phyloP scores from a whole-genome alignment of 2,888 invertebrate genomes.

The Malacosoma neustria region DNA sequence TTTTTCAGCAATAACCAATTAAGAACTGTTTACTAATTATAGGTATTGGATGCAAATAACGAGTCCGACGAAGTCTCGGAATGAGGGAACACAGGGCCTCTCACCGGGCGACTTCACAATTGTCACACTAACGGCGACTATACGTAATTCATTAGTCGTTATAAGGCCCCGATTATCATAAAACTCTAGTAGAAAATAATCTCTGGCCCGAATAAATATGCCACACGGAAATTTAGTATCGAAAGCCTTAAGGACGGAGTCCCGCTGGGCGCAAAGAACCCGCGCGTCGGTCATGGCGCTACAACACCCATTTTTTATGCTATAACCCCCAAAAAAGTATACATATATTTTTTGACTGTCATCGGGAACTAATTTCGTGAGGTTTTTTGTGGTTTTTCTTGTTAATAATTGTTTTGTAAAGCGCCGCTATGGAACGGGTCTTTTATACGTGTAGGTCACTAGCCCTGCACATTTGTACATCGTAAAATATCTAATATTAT shows the following conservation, averaged over 20 bases:
- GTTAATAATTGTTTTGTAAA: slow-evolving; percentile 60
- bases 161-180: slow-evolving; percentile 57
- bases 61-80: too few relatives aligned
- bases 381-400: slow-evolving; percentile 64
- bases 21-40: too few relatives aligned
- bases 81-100: slow-evolving; percentile 18
- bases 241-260: slow-evolving; percentile 27
- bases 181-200: slow-evolving; percentile 69
- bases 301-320: slow-evolving; percentile 36
- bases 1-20: too few relatives aligned
- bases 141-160: slow-evolving; percentile 63
- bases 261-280: slow-evolving; percentile 58
- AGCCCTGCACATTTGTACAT: not conserved
- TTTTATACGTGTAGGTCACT: not conserved
- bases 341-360: slow-evolving; percentile 71
- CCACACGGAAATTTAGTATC: slow-evolving; percentile 62
- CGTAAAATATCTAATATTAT: not conserved
- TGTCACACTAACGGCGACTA: slow-evolving; percentile 29
- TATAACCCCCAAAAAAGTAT: slow-evolving; percentile 43
- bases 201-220: slow-evolving; percentile 61
- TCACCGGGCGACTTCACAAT: slow-evolving; percentile 22
- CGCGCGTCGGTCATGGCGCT: slow-evolving; percentile 62
- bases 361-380: slow-evolving; percentile 72
- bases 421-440: slow-evolving; percentile 28
- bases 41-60: too few relatives aligned